These are phyloP conservation scores for Xestobium rufovillosum DNA, from an alignment of 2,888 invertebrate species.

Conservation along the genomic window DNA sequence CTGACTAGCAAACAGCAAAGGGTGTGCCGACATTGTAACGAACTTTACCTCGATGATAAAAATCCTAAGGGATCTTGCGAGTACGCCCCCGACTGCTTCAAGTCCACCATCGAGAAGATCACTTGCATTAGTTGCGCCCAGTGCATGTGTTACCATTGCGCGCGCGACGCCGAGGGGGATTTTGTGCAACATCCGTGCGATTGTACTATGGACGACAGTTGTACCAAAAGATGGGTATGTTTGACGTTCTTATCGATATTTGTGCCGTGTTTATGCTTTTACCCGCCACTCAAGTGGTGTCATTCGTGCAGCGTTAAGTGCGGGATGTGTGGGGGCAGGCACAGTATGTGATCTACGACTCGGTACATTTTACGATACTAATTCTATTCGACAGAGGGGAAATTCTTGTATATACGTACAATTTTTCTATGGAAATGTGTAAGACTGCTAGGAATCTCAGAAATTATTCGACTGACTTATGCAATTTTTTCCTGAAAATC, in stretches of 20 bases:
- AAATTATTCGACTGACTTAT: too few species aligned
- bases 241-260: constrained; percentile 76
- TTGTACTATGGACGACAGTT: constrained; percentile 62
- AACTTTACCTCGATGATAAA: constrained; percentile 72
- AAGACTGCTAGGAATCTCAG: too few species aligned
- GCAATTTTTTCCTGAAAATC: too few species aligned
- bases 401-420: too few species aligned
- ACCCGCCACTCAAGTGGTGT: constrained; percentile 77
- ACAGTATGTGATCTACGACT: constrained; percentile 44
- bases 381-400: constrained; percentile 17
- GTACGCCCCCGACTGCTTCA: constrained; percentile 78
- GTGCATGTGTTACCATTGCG: constrained; percentile 89
- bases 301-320: constrained; percentile 77
- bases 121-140: constrained; percentile 79
- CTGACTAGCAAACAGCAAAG: constrained; percentile 26
- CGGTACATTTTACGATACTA: constrained; percentile 36
- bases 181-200: constrained; percentile 79
- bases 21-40: constrained; percentile 62
- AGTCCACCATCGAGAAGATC: constrained; percentile 70
- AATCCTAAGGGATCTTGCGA: constrained; percentile 82
- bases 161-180: constrained; percentile 85
- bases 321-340: constrained; percentile 76
- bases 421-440: too few species aligned
- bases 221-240: constrained; percentile 79
- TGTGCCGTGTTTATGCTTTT: constrained; percentile 92